A percentile compares a stretch with the other conserved stretches of the same genome.
These are phyloP conservation scores for Hydrozoanthus gracilis DNA, from an alignment of 92 coral and sea anemone genomes.

Conservation along the genomic window DNA sequence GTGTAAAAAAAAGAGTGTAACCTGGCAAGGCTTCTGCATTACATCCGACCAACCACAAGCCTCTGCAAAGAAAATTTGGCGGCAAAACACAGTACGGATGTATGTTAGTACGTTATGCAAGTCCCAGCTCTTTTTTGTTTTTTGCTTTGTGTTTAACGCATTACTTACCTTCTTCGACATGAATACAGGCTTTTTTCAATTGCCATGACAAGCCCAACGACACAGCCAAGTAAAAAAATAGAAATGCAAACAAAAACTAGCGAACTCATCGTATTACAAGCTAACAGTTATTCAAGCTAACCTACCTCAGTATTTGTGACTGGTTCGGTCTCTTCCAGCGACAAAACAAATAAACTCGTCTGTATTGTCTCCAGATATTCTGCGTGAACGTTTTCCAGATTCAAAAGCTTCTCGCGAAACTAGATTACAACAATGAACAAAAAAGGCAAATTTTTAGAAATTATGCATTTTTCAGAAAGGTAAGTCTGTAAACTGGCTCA, in stretches of 20 bases:
- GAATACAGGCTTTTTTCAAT: no score
- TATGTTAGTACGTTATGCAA: no score
- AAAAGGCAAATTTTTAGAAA: no score
- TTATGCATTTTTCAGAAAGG: neutral
- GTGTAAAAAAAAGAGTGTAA: no score
- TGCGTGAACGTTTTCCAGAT: conserved; percentile 61
- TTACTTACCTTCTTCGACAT: no score
- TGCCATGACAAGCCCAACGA: neutral
- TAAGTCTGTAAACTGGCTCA: neutral
- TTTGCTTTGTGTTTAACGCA: no score
- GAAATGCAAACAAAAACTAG: neutral
- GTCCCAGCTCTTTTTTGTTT: no score
- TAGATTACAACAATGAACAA: conserved; percentile 17
- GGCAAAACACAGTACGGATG: no score
- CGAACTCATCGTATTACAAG: neutral
- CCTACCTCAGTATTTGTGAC: conserved; percentile 73
- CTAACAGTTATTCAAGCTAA: neutral
- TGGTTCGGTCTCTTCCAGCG: conserved; percentile 76
- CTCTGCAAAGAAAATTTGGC: no score
- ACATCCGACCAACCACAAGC: no score
- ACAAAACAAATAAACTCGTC: conserved; percentile 77
- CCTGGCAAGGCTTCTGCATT: no score
- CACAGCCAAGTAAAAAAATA: neutral
- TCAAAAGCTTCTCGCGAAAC: conserved; percentile 79
- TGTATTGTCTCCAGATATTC: conserved; percentile 78